These are phyloP conservation scores for Eospalax fontanierii DNA, from an alignment of 2,797 vertebrate species.

Conservation along the genomic window DNA sequence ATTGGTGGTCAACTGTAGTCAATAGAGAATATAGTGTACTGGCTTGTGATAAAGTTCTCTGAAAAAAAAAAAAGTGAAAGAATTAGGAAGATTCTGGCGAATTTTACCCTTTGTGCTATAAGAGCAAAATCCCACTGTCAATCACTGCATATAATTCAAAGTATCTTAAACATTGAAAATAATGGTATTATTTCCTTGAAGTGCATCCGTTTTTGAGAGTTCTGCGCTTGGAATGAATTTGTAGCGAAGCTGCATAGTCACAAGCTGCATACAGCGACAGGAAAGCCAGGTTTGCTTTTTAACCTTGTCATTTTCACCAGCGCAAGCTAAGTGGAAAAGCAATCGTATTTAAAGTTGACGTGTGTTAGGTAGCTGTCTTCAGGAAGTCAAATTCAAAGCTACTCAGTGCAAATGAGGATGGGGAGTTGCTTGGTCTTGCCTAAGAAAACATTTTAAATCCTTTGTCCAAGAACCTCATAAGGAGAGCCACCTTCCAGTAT, in stretches of 20 bases:
- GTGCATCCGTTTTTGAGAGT: slow-evolving; percentile 45
- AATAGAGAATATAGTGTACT: slow-evolving; percentile 69
- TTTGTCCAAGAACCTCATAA: not conserved
- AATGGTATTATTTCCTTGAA: slow-evolving; percentile 47
- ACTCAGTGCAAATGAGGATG: not conserved
- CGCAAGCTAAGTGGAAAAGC: slow-evolving; percentile 52
- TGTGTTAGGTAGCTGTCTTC: slow-evolving; percentile 63
- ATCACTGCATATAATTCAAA: slow-evolving; percentile 32
- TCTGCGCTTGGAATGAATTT: slow-evolving; percentile 49
- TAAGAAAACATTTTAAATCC: not conserved
- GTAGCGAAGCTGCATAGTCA: slow-evolving; percentile 55
- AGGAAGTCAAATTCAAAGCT: slow-evolving; percentile 59
- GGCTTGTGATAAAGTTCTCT: slow-evolving; percentile 60
- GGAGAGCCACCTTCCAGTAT: not conserved
- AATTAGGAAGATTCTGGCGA: slow-evolving; percentile 61
- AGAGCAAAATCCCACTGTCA: slow-evolving; percentile 42
- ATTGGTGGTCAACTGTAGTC: slow-evolving; percentile 73
- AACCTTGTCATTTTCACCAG: slow-evolving; percentile 63
- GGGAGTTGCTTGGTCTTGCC: not conserved
- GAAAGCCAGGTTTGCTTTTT: slow-evolving; percentile 66
- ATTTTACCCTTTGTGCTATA: slow-evolving; percentile 6
- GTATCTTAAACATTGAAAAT: slow-evolving; percentile 19
- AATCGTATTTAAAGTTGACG: slow-evolving; percentile 66
- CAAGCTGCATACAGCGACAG: not conserved
- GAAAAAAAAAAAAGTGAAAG: slow-evolving; percentile 19